A percentile compares a stretch with the other conserved stretches of the same genome.
Conservation (phyloP, 2,797 vertebrate species). For the Cossypha heuglini region DNA sequence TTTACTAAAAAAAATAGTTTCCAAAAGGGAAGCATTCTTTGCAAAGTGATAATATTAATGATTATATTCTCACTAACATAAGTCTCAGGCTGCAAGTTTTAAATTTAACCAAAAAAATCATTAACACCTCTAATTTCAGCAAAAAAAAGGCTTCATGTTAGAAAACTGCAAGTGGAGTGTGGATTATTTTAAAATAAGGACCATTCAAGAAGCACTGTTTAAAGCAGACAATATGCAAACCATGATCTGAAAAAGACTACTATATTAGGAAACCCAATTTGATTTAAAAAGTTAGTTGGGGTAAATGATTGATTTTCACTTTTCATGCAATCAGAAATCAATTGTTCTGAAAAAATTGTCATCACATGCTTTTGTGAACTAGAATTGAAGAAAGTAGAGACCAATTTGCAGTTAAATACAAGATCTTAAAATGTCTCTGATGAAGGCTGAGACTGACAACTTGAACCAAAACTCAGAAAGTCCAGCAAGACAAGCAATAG, state of each 20-base stretch:
- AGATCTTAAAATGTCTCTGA: neutral
- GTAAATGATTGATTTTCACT: neutral
- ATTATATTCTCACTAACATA: neutral
- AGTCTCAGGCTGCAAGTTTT: neutral
- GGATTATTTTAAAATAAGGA: neutral
- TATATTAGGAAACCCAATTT: neutral
- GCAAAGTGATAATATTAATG: neutral
- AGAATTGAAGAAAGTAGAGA: neutral
- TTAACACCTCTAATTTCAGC: neutral
- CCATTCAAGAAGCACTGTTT: neutral
- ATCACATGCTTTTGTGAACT: neutral
- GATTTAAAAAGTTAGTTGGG: neutral
- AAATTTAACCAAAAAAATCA: neutral
- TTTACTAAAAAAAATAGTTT: neutral
- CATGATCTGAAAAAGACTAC: neutral
- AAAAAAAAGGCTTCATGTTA: neutral
- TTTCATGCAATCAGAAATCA: conserved; percentile 4
- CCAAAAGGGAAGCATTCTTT: neutral
- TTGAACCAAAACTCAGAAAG: neutral
- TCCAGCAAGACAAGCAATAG: neutral
- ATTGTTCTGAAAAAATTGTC: conserved; percentile 8
- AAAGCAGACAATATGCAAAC: neutral
- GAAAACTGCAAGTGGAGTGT: neutral
- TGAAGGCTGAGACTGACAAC: neutral
- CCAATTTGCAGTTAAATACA: neutral